Conservation (phyloP, 2,797 vertebrate genomes). For the Acrocephalus scirpaceus region DNA sequence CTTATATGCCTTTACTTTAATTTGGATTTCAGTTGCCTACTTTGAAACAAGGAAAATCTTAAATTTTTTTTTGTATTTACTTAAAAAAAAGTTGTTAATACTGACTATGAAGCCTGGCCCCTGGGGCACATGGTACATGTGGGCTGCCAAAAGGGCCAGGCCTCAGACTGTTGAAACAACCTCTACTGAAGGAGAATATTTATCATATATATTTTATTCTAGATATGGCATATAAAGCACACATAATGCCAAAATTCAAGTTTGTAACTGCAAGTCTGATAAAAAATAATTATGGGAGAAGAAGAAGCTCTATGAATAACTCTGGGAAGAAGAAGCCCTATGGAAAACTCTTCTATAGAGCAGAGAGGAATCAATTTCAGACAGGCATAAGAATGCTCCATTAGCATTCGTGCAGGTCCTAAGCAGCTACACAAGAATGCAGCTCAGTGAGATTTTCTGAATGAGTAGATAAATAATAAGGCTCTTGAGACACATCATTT, state of each 20-base stretch:
- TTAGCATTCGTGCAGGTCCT: not conserved
- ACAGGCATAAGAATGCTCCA: not conserved
- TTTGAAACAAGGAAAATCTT: not conserved
- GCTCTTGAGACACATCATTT: constrained; percentile 13
- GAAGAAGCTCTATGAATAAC: not conserved
- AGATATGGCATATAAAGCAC: not conserved
- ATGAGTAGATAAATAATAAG: not conserved
- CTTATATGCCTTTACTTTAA: not conserved
- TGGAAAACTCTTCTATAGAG: not conserved
- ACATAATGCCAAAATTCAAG: not conserved
- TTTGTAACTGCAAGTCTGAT: not conserved
- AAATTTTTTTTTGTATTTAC: not conserved
- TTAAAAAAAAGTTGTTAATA: not conserved
- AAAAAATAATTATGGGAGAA: not conserved
- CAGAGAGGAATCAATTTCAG: not conserved
- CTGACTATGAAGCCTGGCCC: not conserved
- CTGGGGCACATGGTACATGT: not conserved
- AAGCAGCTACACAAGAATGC: not conserved
- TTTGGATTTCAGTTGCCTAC: not conserved
- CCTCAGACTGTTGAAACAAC: not conserved
- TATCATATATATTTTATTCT: not conserved
- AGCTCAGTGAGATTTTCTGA: constrained; percentile 26
- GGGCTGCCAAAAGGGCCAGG: not conserved
- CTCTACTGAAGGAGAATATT: not conserved
- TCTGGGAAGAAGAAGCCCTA: not conserved